Base-by-base conservation (phyloP, 2,797 vertebrate genomes). In the Chelonia mydas region DNA sequence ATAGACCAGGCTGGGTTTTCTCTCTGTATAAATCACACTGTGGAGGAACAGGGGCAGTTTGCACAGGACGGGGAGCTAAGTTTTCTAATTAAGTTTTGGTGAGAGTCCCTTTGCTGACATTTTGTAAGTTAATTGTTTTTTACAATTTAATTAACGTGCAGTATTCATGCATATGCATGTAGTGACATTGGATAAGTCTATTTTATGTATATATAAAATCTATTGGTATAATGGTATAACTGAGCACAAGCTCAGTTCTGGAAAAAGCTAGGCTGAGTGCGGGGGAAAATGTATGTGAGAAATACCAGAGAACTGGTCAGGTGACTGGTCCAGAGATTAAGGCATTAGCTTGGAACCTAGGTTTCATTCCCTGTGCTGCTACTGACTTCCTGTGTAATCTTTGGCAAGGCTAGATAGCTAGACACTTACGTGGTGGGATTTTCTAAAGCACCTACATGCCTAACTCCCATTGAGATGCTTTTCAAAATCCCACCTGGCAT, bases 21-120 rank as follows among this genome's bases (percentile, higher is more conserved):
- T 3, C 11, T 51, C 65, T 37, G 8, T 68, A 10, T 68, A 68
- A 68, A 15, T 0, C 65, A 3, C 45, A 53, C 25, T 47, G 25
- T 45, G 37, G 37, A 23, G 37, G 59, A 28, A 25, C 82, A 91
- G 86, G 85, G 4, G 77, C 81, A 51, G 2, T 10, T 13, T 84
- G 0, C 0, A 87, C 25, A 90, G 0, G 15, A 28, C 1, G 28
- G 16, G 88, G n/a, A 80, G 12, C 27, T 47, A 76, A 49, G 45
- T 49, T 90, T 82, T 33, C 1, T 74, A 57, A 91, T 77, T 49
- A 49, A 16, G 27, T 49, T 77, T 77, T 49, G 7, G 21, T 55
- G 53, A 87, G 31, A 90, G 83, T 33, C 3, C 3, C 90, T 78
- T 41, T 23, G 21, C 13, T 82, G 50, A 65, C 6, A 54, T 3